These are phyloP conservation scores for Psittacula derbiana DNA, from an alignment of 2,797 vertebrate genomes.

Conservation along the genomic window DNA sequence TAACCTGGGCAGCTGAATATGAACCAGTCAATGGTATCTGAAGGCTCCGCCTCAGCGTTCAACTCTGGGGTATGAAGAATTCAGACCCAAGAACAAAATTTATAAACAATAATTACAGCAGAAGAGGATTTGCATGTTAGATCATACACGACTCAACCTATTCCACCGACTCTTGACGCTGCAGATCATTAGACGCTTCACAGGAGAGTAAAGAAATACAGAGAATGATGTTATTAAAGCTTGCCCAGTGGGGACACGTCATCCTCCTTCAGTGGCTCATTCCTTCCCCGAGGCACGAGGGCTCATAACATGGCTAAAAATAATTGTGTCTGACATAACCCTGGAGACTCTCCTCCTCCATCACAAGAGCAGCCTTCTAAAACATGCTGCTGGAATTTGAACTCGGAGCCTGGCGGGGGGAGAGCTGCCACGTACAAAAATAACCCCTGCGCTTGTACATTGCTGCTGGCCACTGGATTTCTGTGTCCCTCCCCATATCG, in stretches of 20 bases:
- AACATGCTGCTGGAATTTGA: constrained; percentile 35
- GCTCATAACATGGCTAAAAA: constrained; percentile 39
- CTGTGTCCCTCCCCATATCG: neutral
- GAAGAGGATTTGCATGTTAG: neutral
- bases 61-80: neutral
- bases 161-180: neutral
- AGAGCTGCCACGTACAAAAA: constrained; percentile 20
- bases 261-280: constrained; percentile 36
- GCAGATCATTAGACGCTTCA: neutral
- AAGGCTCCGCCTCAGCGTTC: neutral
- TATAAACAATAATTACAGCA: neutral
- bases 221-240: constrained; percentile 34
- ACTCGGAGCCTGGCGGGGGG: neutral
- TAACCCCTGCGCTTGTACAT: neutral
- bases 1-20: neutral
- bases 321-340: constrained; percentile 61
- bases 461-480: neutral
- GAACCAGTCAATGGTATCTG: neutral
- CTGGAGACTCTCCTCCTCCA: constrained; percentile 28
- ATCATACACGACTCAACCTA: neutral
- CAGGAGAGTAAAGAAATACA: neutral
- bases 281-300: constrained; percentile 48
- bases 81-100: neutral
- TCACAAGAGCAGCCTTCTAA: neutral
- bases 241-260: constrained; percentile 51